phyloP scores from a whole-genome alignment of 2,797 vertebrate species.

The Squalus acanthias region DNA sequence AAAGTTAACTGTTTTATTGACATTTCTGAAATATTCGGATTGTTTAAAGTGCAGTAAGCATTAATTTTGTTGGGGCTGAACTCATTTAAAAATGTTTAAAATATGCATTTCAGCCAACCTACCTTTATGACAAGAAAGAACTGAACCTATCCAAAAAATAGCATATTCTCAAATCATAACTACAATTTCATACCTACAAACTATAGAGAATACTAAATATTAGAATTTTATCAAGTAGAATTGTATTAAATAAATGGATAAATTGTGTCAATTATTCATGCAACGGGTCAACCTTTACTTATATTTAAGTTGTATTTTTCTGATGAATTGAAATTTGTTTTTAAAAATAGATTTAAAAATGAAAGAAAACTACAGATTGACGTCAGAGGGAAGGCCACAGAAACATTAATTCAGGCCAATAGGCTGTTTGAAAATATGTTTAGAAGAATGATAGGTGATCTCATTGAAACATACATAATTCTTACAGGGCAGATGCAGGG shows the following conservation, averaged over 20 bases:
- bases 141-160: neutral
- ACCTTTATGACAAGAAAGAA: neutral
- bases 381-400: neutral
- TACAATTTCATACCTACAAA: neutral
- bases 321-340: too few species aligned
- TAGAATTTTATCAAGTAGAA: neutral
- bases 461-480: too few species aligned
- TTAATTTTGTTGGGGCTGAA: neutral
- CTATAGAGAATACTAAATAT: neutral
- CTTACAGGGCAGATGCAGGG: too few species aligned
- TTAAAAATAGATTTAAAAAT: neutral
- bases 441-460: too few species aligned
- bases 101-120: neutral
- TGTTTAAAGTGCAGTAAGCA: neutral
- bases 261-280: neutral
- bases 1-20: neutral
- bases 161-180: neutral
- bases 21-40: neutral
- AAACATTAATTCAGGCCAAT: neutral
- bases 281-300: too few species aligned
- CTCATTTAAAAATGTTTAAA: neutral
- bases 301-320: neutral
- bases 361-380: neutral
- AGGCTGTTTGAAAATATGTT: too few species aligned
- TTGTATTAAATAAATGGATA: neutral